phyloP scores from a whole-genome alignment of 2,888 invertebrate species.

The Rhagophthalmus giganteus region DNA sequence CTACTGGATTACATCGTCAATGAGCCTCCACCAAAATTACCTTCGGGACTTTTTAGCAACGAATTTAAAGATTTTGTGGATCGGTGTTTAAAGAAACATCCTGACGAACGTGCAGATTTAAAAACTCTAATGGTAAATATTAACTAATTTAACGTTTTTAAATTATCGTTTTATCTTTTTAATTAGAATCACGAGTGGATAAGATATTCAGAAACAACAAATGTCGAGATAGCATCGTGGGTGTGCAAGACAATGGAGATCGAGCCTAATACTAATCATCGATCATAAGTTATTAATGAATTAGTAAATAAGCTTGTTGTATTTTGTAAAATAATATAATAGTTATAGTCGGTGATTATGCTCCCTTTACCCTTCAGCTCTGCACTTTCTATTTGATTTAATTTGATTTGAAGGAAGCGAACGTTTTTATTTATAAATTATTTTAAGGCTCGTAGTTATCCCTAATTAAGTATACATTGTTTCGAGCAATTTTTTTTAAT shows the following conservation, averaged over 20 bases:
- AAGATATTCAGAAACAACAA: constrained; percentile 79
- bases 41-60: constrained; percentile 85
- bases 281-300: constrained; percentile 5
- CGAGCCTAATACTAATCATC: constrained; percentile 60
- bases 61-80: constrained; percentile 96
- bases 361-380: too few species aligned
- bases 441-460: too few species aligned
- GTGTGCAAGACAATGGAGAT: constrained; percentile 91
- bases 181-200: constrained; percentile 90
- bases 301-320: background rate
- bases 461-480: too few species aligned
- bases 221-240: constrained; percentile 95
- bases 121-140: constrained; percentile 88
- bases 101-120: constrained; percentile 92
- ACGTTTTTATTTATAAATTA: too few species aligned
- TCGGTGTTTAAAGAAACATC: constrained; percentile 94
- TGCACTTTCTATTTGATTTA: too few species aligned
- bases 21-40: constrained; percentile 95
- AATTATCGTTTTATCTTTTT: background rate
- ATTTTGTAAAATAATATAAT: background rate
- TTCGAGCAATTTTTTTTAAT: too few species aligned
- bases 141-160: too few species aligned
- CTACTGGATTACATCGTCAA: constrained; percentile 98
- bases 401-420: too few species aligned
- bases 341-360: too few species aligned